Base-by-base conservation (phyloP, 2,113 vertebrate genomes). In the Sylvietta virens region DNA sequence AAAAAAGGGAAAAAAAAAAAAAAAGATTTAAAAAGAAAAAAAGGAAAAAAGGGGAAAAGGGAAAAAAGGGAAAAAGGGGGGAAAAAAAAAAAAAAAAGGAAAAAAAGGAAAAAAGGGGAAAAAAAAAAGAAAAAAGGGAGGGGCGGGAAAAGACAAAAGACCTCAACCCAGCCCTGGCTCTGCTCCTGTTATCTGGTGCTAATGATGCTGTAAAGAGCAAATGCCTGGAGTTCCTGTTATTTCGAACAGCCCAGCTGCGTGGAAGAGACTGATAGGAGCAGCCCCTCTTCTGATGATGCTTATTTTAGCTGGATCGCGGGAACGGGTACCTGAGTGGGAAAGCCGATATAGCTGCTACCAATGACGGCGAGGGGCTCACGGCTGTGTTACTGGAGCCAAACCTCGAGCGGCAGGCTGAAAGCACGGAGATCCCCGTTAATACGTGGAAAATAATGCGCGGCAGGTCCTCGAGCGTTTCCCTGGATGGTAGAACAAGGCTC, bases 111-210 rank as follows among this genome's bases (percentile, higher is more conserved):
- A 40, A 40, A 40, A 40, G 40, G 40, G 40, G 40, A 30, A 14
- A 11, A 31, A 20, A 10, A 9, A 27, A 21, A 50, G 7, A 10
- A 5, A 23, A 28, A 10, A 6, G 1, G 4, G 15, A 12, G 35
- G 31, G 27, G 50, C 3, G 5, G 20, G 24, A 12, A 35, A 42
- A 13, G 4, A 18, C 7, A 13, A 15, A 33, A 51, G 28, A 28
- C 21, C 11, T 2, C 53, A 82, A 17, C 28, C 30, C 70, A 71
- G 9, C 15, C 30, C 28, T 22, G 10, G 2, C 58, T 62, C 48
- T 58, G 30, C 24, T 76, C 14, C 61, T 77, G 35, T 92, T 97
- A 85, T 56, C 87, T 86, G 71, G 74, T 64, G 90, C 28, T 95
- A 58, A 81, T 74, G 88, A 66, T 64, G 47, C 60, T 71, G 51